Evolutionary conservation across 2,113 vertebrate genomes (phyloP), one percentile per base, ranked within the genome.

Genomic region (Strix aluco): DNA sequence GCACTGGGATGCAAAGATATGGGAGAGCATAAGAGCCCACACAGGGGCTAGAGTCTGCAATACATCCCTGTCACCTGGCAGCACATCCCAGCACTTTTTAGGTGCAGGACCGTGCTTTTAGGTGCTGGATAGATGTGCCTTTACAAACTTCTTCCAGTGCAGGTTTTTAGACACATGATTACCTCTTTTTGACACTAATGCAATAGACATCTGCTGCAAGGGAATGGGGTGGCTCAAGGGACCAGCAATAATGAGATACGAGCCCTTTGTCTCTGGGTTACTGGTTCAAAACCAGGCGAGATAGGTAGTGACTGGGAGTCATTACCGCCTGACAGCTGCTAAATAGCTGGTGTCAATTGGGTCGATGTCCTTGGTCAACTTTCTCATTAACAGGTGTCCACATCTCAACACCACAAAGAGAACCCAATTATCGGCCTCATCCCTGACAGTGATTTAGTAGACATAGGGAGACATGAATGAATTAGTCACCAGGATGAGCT

Each of bases 291-390:
- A 54, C 40, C 80, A 81, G 72, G 20, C 1, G 4, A 92, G 81
- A 46, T 1, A 61, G 75, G 44, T 59, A 83, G 85, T 42, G 66
- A 62, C n/a, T 74, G 77, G 87, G 90, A 90, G 59, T 66, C 61
- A 42, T 87, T 74, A 62, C 65, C 10, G n/a, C 90, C 80, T 85
- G 91, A 81, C 93, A 95, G 89, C 95, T 96, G 93, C 81, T 94
- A 87, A 90, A 80, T 59, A 71, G 66, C 55, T 61, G n/a, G 42
- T 85, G 86, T 82, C 89, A 91, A 20, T 4, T 40, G 77, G 62
- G 62, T 78, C 10, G 2, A 16, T 78, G 86, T 67, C 79, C 47
- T 72, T 63, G 59, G 89, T 89, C 82, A 81, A 15, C 66, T 79
- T 91, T 71, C 83, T 85, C 51, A 81, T 81, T 92, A 95, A 82